Conservation (phyloP, 2,888 invertebrate genomes). For the Aphelenchoides bicaudatus region DNA sequence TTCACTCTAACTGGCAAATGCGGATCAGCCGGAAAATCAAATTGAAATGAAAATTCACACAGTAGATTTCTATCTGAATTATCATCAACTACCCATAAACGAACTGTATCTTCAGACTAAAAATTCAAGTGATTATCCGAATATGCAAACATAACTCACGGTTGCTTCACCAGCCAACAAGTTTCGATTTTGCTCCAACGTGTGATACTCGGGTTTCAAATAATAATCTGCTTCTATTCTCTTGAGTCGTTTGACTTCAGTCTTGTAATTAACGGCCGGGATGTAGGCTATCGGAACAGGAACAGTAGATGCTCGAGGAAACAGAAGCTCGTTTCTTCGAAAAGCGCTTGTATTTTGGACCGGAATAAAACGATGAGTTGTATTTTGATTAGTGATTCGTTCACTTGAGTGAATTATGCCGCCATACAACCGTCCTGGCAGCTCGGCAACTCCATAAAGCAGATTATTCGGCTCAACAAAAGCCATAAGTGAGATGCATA, state of each 20-base stretch:
- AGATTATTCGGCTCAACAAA: background rate
- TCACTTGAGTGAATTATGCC: background rate
- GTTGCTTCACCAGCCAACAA: background rate
- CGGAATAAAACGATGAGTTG: background rate
- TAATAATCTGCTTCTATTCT: background rate
- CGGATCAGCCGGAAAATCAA: background rate
- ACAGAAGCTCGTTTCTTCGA: background rate
- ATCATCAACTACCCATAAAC: slow-evolving; percentile 11
- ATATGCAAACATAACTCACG: background rate
- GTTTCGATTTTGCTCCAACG: background rate
- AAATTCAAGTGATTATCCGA: background rate
- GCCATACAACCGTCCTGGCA: background rate
- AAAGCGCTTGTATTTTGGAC: background rate
- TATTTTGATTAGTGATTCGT: background rate
- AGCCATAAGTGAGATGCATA: background rate
- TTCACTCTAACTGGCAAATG: background rate
- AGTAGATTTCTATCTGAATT: background rate
- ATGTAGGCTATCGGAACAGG: slow-evolving; percentile 2
- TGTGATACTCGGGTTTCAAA: background rate
- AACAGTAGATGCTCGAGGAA: background rate
- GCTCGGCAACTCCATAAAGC: background rate
- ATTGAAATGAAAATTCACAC: background rate
- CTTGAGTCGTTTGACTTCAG: slow-evolving; percentile 1
- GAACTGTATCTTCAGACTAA: background rate
- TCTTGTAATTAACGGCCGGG: background rate